A percentile compares a stretch with the other conserved stretches of the same genome.
phyloP scores from a whole-genome alignment of 1,140 invertebrate species.

The Antheraea pernyi region DNA sequence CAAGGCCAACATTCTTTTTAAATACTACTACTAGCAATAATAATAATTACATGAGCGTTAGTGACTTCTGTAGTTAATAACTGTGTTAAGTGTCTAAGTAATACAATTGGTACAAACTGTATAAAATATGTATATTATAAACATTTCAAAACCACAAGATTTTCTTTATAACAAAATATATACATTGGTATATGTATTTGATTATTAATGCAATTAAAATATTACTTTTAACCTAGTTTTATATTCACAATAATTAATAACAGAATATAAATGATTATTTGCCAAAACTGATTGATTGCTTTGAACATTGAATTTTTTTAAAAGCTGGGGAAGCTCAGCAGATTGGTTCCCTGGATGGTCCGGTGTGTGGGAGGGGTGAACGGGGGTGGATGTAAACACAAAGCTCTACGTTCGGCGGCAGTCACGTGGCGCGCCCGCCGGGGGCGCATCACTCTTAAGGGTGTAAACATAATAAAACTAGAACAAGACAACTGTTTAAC shows the following conservation, averaged over 20 bases:
- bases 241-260: neutral
- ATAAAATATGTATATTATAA: too few relatives aligned
- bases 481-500: conserved; percentile 24
- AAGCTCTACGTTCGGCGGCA: conserved; percentile 64
- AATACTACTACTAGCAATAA: too few relatives aligned
- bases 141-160: too few relatives aligned
- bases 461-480: conserved; percentile 35
- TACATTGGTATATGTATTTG: too few relatives aligned
- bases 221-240: neutral
- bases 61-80: too few relatives aligned
- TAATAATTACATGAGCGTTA: too few relatives aligned
- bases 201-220: neutral
- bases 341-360: conserved; percentile 32
- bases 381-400: conserved; percentile 67
- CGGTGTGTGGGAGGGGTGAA: conserved; percentile 30
- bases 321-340: conserved; percentile 31
- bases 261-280: neutral
- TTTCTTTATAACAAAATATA: too few relatives aligned
- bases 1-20: too few relatives aligned
- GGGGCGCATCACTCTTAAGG: conserved; percentile 76
- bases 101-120: too few relatives aligned
- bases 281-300: neutral
- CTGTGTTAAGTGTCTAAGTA: too few relatives aligned
- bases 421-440: conserved; percentile 72
- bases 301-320: conserved; percentile 2